A percentile compares a stretch with the other conserved stretches of the same genome.
These are phyloP conservation scores for Paraescarpia echinospica DNA, from an alignment of 1,140 invertebrate genomes.

Conservation along the genomic window DNA sequence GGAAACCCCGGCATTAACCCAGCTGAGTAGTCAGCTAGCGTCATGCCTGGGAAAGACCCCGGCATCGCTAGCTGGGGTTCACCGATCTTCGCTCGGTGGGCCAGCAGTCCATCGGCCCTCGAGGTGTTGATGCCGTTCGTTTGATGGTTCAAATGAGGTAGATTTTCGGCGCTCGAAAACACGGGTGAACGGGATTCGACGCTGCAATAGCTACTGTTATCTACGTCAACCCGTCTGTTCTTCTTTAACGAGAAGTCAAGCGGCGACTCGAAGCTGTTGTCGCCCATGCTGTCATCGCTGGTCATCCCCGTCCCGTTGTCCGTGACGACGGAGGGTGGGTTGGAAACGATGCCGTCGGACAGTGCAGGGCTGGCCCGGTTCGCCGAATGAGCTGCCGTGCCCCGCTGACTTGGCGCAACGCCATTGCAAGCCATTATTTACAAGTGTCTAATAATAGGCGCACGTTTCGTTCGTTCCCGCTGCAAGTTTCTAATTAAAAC, in stretches of 20 bases:
- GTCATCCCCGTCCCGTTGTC: background rate
- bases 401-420: background rate
- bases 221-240: background rate
- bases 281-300: background rate
- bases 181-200: background rate
- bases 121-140: background rate
- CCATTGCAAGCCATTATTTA: slow-evolving; percentile 5
- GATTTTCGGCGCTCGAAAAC: background rate
- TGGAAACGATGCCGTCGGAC: background rate
- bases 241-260: slow-evolving; percentile 20
- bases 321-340: background rate
- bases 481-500: slow-evolving; percentile 1
- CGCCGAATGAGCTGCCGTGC: background rate
- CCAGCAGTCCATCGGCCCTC: background rate
- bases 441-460: background rate
- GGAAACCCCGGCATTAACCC: background rate
- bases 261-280: slow-evolving; percentile 9
- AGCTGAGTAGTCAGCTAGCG: background rate
- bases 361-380: background rate
- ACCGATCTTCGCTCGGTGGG: slow-evolving; percentile 19
- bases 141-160: background rate
- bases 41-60: background rate
- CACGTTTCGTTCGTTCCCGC: slow-evolving; percentile 3
- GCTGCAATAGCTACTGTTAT: background rate
- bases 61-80: slow-evolving; percentile 11